These are phyloP conservation scores for Serranus cabrilla DNA, from an alignment of 2,797 vertebrate genomes.

Conservation along the genomic window DNA sequence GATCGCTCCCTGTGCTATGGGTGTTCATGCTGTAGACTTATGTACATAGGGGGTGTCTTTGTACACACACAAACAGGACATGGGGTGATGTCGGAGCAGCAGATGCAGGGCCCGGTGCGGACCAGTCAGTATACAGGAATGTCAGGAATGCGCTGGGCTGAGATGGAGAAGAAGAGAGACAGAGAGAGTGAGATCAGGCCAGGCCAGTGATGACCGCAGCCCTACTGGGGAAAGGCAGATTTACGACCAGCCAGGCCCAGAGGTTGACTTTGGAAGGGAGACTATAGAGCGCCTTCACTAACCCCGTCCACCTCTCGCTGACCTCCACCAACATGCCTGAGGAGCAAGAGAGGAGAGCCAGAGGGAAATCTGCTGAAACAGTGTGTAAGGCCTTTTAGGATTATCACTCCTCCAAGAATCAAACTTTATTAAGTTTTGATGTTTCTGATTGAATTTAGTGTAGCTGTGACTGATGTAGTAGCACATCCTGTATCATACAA, in stretches of 20 bases:
- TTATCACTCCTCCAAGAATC: not conserved
- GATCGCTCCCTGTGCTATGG: not conserved
- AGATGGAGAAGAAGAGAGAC: slow-evolving; percentile 39
- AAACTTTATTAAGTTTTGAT: not conserved
- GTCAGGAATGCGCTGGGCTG: slow-evolving; percentile 79
- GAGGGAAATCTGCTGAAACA: not conserved
- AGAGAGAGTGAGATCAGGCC: slow-evolving; percentile 47
- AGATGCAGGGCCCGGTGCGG: slow-evolving; percentile 64
- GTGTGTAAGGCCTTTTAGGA: not conserved
- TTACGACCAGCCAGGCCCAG: slow-evolving; percentile 67
- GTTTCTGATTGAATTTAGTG: not conserved
- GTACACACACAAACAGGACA: slow-evolving; percentile 35
- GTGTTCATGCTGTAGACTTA: not conserved
- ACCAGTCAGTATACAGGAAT: slow-evolving; percentile 80
- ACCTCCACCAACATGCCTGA: slow-evolving; percentile 42
- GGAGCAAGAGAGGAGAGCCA: not conserved
- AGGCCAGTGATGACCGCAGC: slow-evolving; percentile 63
- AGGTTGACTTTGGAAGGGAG: slow-evolving; percentile 59
- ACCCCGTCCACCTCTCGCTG: slow-evolving; percentile 55
- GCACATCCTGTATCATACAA: not conserved
- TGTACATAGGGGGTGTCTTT: slow-evolving; percentile 14
- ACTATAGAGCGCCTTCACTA: slow-evolving; percentile 30
- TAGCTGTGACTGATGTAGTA: not conserved
- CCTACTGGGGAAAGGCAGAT: slow-evolving; percentile 60
- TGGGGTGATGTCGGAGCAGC: slow-evolving; percentile 54